A percentile compares a stretch with the other conserved stretches of the same genome.
Conservation (phyloP, 2,888 invertebrate genomes). For the Philaethria dido region DNA sequence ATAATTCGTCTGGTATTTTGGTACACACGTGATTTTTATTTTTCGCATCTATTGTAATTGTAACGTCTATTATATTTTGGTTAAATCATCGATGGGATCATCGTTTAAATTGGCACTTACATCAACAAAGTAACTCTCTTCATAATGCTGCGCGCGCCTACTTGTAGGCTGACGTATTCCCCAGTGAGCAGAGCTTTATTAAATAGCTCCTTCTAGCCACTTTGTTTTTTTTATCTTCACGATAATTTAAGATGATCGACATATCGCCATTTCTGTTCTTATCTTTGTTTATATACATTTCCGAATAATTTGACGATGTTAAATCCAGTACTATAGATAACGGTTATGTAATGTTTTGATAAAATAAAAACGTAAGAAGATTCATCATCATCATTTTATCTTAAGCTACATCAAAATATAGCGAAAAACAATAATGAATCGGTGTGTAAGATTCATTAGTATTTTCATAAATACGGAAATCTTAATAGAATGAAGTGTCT, state of each 20-base stretch:
- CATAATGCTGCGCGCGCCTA: not conserved
- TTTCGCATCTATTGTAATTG: too few relatives aligned
- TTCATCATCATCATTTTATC: not conserved
- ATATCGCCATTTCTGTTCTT: not conserved
- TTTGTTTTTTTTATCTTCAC: not conserved
- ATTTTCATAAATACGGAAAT: too few relatives aligned
- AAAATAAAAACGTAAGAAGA: not conserved
- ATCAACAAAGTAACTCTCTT: not conserved
- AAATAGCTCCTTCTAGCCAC: not conserved
- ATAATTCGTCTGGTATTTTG: too few relatives aligned
- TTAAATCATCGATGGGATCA: too few relatives aligned
- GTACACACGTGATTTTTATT: too few relatives aligned
- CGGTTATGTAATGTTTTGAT: not conserved
- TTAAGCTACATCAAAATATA: not conserved
- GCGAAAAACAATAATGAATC: not conserved
- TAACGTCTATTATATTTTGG: too few relatives aligned
- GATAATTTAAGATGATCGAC: conserved; percentile 3
- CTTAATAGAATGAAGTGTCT: too few relatives aligned
- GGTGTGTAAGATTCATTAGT: too few relatives aligned
- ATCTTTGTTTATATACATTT: conserved; percentile 5
- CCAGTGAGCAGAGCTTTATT: not conserved
- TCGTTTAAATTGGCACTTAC: not conserved
- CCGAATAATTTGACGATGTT: not conserved
- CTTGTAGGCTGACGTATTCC: not conserved
- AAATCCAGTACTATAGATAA: not conserved